phyloP scores from a whole-genome alignment of 2,113 vertebrate genomes.

The Toxotes chatareus region DNA sequence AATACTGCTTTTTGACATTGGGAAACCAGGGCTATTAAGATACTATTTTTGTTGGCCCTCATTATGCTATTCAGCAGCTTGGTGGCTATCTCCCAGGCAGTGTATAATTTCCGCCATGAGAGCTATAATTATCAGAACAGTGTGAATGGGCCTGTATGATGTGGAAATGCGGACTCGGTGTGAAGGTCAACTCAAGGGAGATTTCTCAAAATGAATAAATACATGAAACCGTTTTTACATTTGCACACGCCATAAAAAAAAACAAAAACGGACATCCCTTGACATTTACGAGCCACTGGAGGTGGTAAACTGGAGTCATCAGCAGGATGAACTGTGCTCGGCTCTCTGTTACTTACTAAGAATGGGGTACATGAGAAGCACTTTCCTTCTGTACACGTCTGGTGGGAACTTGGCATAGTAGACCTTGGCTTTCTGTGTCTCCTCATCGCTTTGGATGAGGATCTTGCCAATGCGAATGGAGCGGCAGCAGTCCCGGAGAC shows the following conservation, averaged over 20 bases:
- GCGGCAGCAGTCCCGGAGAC: constrained; percentile 95
- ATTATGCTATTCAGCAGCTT: constrained; percentile 83
- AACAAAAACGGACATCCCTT: constrained; percentile 45
- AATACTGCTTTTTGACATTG: constrained; percentile 63
- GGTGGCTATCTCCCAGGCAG: constrained; percentile 77
- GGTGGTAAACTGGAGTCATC: constrained; percentile 31
- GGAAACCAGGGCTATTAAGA: constrained; percentile 74
- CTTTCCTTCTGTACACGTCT: constrained; percentile 95
- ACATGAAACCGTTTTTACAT: constrained; percentile 48
- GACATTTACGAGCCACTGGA: constrained; percentile 44
- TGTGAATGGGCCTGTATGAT: constrained; percentile 78
- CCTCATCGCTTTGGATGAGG: constrained; percentile 98
- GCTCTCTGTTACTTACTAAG: constrained; percentile 88
- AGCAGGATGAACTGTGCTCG: constrained; percentile 13
- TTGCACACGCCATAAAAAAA: constrained; percentile 10
- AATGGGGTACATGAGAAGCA: constrained; percentile 98
- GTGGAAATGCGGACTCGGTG: constrained; percentile 71
- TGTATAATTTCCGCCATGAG: constrained; percentile 83
- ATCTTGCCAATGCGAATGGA: constrained; percentile 98
- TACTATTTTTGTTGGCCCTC: constrained; percentile 80
- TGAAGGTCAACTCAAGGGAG: constrained; percentile 78
- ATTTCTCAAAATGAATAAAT: constrained; percentile 68
- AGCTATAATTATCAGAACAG: constrained; percentile 83
- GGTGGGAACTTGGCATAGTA: constrained; percentile 99
- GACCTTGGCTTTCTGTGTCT: constrained; percentile 97